A percentile compares a stretch with the other conserved stretches of the same genome.
These are phyloP conservation scores for Larimichthys crocea DNA, from an alignment of 2,113 vertebrate species.

Conservation along the genomic window DNA sequence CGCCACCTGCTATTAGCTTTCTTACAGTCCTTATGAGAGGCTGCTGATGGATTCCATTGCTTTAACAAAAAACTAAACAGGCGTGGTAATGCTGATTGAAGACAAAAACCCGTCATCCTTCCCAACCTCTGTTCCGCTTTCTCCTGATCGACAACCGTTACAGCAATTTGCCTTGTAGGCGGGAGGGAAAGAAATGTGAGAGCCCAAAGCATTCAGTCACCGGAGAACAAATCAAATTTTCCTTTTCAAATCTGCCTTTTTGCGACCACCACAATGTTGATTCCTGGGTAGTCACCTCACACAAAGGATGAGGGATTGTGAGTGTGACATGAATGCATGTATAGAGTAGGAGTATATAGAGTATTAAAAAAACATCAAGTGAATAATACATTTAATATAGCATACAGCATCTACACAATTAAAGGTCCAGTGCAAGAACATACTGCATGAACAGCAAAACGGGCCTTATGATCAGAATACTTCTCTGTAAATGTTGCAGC, in stretches of 20 bases:
- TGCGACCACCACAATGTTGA: constrained; percentile 17
- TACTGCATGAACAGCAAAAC: not conserved
- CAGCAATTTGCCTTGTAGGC: constrained; percentile 80
- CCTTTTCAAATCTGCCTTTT: constrained; percentile 44
- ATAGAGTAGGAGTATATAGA: not conserved
- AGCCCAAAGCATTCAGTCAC: constrained; percentile 54
- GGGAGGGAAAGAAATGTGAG: constrained; percentile 49
- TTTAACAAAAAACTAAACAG: constrained; percentile 82
- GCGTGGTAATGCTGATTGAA: constrained; percentile 80
- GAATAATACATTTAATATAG: not conserved
- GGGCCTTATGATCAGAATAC: too few species aligned
- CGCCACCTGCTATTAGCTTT: constrained; percentile 88
- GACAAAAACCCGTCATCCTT: constrained; percentile 75
- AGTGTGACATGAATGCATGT: constrained; percentile 1
- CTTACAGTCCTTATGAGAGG: constrained; percentile 82
- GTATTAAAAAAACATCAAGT: not conserved
- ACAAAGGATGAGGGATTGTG: constrained; percentile 21
- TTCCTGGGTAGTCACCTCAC: constrained; percentile 24
- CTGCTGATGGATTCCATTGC: constrained; percentile 83
- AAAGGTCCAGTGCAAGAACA: not conserved
- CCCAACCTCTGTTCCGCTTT: constrained; percentile 50
- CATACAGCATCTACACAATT: not conserved
- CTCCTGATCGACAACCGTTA: constrained; percentile 71
- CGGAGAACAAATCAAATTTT: constrained; percentile 62
- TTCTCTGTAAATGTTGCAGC: not conserved